Evolutionary conservation across 1,140 invertebrate species (phyloP), one percentile per base, ranked within the genome.

Genomic region (Drosophila aff.): DNA sequence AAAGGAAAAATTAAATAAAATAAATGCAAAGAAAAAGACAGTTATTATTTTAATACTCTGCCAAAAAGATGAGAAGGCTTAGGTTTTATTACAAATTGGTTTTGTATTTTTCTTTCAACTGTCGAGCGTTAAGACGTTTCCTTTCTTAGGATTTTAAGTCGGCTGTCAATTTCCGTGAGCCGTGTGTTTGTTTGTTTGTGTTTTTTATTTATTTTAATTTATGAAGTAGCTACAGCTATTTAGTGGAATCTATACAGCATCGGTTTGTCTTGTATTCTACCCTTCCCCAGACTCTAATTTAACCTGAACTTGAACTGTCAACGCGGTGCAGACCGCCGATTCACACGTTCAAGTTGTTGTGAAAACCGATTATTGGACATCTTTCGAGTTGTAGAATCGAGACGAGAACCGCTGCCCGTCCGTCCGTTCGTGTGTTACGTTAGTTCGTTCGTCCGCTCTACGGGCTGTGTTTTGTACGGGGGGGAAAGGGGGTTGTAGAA

Each of bases 191-290:
- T 44, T 0, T n/a, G 13, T 55, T 9, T 23, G 23, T 15, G 13
- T 16, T 21, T 55, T 57, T 71, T 71, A 71, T 71, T 72, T 67
- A 67, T 74, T 52, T 53, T 8, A 64, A 40, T 57, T 36, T 68
- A 61, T 64, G 46, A 60, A 38, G 53, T 74, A 68, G 76, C 80
- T 82, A 62, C 58, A 76, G 57, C 68, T 72, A 81, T 76, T 57
- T 83, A 64, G 33, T 75, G 76, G 64, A 83, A 81, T 85, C 73
- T 81, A 84, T 63, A 81, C 68, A 83, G 81, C 61, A 71, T 76
- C 47, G 50, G 60, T 40, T 71, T 55, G 36, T 57, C 46, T 69
- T 36, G 58, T 65, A 59, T 67, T 77, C 61, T 73, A 73, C 65
- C 47, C 63, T 61, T 57, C 40, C 38, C 53, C 36, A 9, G 53